Evolutionary conservation across 2,113 vertebrate genomes (phyloP).

Genomic region (Rhinopithecus roxellana): DNA sequence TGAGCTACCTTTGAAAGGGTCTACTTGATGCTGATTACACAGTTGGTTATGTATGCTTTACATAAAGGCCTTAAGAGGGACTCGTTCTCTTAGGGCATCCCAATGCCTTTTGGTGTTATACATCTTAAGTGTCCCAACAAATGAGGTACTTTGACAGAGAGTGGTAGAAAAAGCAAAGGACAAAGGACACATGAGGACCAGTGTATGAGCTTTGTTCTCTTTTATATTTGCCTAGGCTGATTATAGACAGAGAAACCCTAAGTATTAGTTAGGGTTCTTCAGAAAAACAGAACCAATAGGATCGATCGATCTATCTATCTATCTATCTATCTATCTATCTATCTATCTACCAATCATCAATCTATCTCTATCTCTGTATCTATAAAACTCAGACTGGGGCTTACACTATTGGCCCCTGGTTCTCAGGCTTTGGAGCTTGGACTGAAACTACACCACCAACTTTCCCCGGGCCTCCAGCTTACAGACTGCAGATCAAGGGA

Average conservation of each 20-base stretch:
- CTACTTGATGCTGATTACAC: neutral
- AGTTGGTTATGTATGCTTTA: neutral
- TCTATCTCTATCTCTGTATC: no score
- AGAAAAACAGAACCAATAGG: no score
- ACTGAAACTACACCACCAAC: no score
- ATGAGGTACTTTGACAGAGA: neutral
- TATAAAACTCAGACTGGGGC: no score
- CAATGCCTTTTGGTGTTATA: neutral
- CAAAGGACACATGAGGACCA: neutral
- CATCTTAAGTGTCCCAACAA: neutral
- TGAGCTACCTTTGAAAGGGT: neutral
- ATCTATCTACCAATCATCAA: neutral
- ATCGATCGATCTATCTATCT: no score
- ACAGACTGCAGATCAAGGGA: no score
- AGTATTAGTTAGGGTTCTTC: neutral
- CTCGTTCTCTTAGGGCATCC: neutral
- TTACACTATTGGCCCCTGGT: no score
- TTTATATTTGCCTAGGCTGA: neutral
- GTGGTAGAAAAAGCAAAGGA: neutral
- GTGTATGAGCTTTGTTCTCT: neutral
- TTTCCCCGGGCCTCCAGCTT: no score
- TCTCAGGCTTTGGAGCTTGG: no score
- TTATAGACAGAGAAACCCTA: slow-evolving; percentile 31
- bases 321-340: no score
- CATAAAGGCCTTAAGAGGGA: neutral